These are phyloP conservation scores for Neogobius melanostomus DNA, from an alignment of 2,113 vertebrate genomes.

Conservation along the genomic window DNA sequence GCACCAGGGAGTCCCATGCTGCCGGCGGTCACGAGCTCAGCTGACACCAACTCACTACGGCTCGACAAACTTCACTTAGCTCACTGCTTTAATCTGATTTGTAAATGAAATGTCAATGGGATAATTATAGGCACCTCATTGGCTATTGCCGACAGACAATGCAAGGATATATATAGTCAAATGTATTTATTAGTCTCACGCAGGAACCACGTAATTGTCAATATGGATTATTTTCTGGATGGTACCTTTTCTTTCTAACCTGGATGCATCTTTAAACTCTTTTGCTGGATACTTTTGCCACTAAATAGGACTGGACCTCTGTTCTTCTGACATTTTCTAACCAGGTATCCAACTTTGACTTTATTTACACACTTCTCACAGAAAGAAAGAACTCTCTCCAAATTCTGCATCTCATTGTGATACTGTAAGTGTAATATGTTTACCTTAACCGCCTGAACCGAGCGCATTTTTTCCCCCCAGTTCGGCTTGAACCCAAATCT, in stretches of 20 bases:
- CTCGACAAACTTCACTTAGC: not conserved
- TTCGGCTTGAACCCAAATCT: too few species aligned
- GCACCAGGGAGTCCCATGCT: conserved; percentile 29
- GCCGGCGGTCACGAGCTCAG: conserved; percentile 29
- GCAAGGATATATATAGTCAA: too few species aligned
- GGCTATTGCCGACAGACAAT: not conserved
- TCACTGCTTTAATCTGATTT: conserved; percentile 13
- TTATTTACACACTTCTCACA: too few species aligned
- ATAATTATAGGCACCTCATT: conserved; percentile 21
- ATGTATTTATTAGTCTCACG: too few species aligned
- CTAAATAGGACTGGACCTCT: conserved; percentile 1
- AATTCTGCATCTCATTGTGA: too few species aligned
- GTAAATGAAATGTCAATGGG: conserved; percentile 14
- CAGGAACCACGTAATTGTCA: too few species aligned
- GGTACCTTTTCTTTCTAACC: conserved; percentile 2
- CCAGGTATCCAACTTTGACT: conserved; percentile 25
- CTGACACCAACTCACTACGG: conserved; percentile 49
- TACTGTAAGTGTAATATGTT: too few species aligned
- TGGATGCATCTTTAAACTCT: not conserved
- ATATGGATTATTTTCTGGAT: conserved; percentile 9
- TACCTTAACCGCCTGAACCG: too few species aligned
- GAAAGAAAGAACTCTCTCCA: too few species aligned
- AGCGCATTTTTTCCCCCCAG: too few species aligned
- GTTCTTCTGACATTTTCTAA: not conserved
- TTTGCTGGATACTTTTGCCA: not conserved